These are phyloP conservation scores for Drosophila athabasca DNA, from an alignment of 1,140 invertebrate species.

Conservation along the genomic window DNA sequence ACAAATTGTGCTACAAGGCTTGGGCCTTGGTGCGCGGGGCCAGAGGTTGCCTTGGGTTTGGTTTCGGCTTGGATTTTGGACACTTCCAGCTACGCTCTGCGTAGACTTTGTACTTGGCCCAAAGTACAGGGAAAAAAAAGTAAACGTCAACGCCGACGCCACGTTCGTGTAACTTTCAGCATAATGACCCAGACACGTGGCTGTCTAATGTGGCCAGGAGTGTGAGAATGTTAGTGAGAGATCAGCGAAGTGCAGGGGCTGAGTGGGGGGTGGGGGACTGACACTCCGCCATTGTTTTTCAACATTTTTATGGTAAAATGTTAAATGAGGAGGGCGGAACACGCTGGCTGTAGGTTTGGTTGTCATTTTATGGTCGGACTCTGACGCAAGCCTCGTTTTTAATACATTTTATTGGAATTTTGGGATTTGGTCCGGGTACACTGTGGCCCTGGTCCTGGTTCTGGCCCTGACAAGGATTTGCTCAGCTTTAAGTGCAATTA, in stretches of 20 bases:
- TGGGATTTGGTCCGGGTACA: constrained; percentile 23
- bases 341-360: neutral
- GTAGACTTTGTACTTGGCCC: constrained; percentile 29
- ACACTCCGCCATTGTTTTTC: constrained; percentile 53
- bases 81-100: constrained; percentile 32
- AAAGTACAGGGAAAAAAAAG: constrained; percentile 10
- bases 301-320: constrained; percentile 78
- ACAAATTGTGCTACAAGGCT: constrained; percentile 73
- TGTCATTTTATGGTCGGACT: constrained; percentile 38
- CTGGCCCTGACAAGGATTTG: constrained; percentile 43
- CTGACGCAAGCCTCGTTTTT: constrained; percentile 61
- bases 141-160: constrained; percentile 67
- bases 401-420: constrained; percentile 79
- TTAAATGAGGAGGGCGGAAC: constrained; percentile 49
- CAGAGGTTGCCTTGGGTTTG: constrained; percentile 7
- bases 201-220: constrained; percentile 76
- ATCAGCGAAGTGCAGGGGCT: constrained; percentile 6
- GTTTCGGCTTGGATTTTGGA: constrained; percentile 27
- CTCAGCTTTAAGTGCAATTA: constrained; percentile 61
- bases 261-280: constrained; percentile 7
- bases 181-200: constrained; percentile 82
- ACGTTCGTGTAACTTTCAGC: constrained; percentile 77
- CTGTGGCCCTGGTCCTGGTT: neutral
- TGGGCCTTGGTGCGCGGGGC: constrained; percentile 34
- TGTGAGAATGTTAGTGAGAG: constrained; percentile 38